A percentile compares a stretch with the other conserved stretches of the same genome.
phyloP scores from a whole-genome alignment of 2,797 vertebrate species.

The Gobio occitaniae region DNA sequence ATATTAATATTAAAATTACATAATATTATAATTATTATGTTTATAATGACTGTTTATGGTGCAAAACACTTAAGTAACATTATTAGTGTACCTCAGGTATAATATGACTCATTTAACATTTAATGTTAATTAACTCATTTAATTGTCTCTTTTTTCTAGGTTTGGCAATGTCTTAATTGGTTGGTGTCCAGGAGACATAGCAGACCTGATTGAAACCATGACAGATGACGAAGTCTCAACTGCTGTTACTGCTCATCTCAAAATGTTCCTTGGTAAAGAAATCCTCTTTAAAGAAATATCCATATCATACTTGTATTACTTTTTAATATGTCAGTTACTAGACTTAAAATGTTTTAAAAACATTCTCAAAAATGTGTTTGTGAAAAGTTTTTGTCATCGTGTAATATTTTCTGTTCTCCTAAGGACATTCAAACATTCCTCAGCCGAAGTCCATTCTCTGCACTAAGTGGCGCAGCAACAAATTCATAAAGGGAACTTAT shows the following conservation, averaged over 20 bases:
- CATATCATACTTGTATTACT: neutral
- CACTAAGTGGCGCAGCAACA: slow-evolving; percentile 63
- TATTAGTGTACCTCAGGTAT: neutral
- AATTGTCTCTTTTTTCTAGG: slow-evolving; percentile 36
- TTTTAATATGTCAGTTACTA: neutral
- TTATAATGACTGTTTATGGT: neutral
- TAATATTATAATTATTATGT: neutral
- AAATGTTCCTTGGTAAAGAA: slow-evolving; percentile 58
- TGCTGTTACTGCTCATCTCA: slow-evolving; percentile 61
- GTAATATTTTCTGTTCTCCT: neutral
- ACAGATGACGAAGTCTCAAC: slow-evolving; percentile 57
- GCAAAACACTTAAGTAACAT: neutral
- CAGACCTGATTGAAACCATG: slow-evolving; percentile 61
- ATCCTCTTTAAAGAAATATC: neutral
- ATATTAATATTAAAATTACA: neutral
- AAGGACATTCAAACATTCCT: slow-evolving; percentile 57
- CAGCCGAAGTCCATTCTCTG: slow-evolving; percentile 48
- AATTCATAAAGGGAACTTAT: slow-evolving; percentile 51
- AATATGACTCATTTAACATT: neutral
- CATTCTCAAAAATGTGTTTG: neutral
- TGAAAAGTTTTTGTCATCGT: neutral
- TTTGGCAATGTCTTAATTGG: slow-evolving; percentile 63
- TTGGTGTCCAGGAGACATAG: slow-evolving; percentile 60
- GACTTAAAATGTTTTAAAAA: neutral
- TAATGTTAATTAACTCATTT: neutral